phyloP scores from a whole-genome alignment of 2,888 invertebrate genomes.

The Drosophila quinaria region DNA sequence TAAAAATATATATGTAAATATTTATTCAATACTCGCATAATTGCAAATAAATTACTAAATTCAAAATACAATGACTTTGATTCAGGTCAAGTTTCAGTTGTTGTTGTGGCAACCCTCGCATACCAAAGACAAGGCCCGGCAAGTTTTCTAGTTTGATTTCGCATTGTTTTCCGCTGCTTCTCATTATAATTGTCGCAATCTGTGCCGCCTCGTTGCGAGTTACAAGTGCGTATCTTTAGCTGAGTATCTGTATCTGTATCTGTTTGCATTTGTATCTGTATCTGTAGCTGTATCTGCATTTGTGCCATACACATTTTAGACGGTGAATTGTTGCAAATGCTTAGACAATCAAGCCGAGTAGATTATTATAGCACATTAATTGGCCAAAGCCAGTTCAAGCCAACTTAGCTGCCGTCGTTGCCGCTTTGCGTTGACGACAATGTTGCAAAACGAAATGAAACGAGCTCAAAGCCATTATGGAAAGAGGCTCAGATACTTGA shows the following conservation, averaged over 20 bases:
- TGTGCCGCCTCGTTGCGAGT: constrained; percentile 74
- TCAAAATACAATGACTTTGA: not conserved
- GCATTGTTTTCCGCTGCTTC: constrained; percentile 70
- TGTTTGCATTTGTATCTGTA: constrained; percentile 7
- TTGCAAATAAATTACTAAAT: no score
- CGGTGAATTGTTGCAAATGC: constrained; percentile 26
- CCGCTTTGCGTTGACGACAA: constrained; percentile 1
- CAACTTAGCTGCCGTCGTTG: constrained; percentile 7
- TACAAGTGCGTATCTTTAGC: constrained; percentile 58
- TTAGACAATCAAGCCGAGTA: constrained; percentile 34
- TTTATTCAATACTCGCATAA: no score
- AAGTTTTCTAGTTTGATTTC: constrained; percentile 61
- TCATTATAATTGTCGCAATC: constrained; percentile 78
- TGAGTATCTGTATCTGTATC: constrained; percentile 8
- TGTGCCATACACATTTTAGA: constrained; percentile 18
- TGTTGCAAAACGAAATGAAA: constrained; percentile 31
- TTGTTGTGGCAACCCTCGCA: constrained; percentile 49
- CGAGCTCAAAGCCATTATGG: constrained; percentile 27
- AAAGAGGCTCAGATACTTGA: constrained; percentile 7
- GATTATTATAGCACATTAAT: constrained; percentile 58
- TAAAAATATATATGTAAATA: no score
- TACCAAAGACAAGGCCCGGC: constrained; percentile 17
- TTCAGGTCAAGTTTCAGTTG: not conserved
- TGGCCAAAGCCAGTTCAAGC: constrained; percentile 36
- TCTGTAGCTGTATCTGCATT: constrained; percentile 35